Base-by-base conservation (phyloP, 2,113 vertebrate species). In the Tapirus terrestris region DNA sequence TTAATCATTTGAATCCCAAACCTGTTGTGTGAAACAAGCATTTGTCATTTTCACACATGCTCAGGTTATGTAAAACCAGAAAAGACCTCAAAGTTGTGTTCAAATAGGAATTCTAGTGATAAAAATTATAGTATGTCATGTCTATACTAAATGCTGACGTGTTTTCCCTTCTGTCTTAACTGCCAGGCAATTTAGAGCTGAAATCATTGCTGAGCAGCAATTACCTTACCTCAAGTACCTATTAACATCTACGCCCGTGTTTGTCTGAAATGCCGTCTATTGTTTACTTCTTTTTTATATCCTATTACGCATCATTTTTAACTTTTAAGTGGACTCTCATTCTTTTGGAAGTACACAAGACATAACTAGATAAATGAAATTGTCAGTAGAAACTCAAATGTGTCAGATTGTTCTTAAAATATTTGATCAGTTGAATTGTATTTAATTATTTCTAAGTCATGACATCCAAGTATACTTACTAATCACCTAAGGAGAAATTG, bases 61-160 rank as follows among this genome's bases (percentile, higher is more conserved):
- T 97, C 5, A 68, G 27, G 33, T 70, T 97, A 16, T 75, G 18
- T 73, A 93, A 96, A 94, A 72, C 39, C 75, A 96, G 61, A 70
- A 48, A 16, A 95, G 17, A 11, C 56, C 45, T 76, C 33, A 90
- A 83, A 85, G 73, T 80, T 89, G 88, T 79, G 6, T 75, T 92
- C 75, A 65, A 81, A 88, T 68, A 84, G 76, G 33, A 91, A 89
- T 89, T 80, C 33, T 56, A 83, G 20, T 93, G 45, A 45, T 88
- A 81, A 95, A 95, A 93, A 83, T 84, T 79, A 68, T 31, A 94
- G 51, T 94, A 9, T 77, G 82, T 97, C 96, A 96, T 0, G 56
- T 97, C 94, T 97, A 75, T 93, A 96, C 80, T 94, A 91, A 95
- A 70, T 91, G 82, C 79, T 95, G 75, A 96, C 12, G 0, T 60